Base-by-base conservation (phyloP, 1,140 invertebrate genomes). In the Halyomorpha halys region DNA sequence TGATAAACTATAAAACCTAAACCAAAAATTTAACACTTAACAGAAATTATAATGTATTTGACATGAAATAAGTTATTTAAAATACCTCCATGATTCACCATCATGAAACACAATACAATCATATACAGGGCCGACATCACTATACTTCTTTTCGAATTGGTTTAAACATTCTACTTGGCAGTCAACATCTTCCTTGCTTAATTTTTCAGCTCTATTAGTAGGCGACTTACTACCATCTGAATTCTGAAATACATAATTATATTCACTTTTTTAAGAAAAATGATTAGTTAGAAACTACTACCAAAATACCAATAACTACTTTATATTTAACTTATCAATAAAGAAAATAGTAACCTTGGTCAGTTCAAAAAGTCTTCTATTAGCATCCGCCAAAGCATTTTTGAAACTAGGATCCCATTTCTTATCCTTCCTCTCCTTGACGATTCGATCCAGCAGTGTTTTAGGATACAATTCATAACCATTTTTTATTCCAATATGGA, bases 61-160 rank as follows among this genome's bases (percentile, higher is more conserved):
- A n/a, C n/a, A n/a, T n/a, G n/a, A n/a, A n/a, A n/a, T n/a, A n/a
- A n/a, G n/a, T n/a, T 8, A 53, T 39, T 27, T 9, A 59, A 49
- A 76, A 75, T 70, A 89, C 86, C 83, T 80, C 89, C 90, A 88
- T 69, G 81, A 80, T 60, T 80, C 68, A 63, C 91, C 90, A 81
- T 94, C 86, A 74, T 96, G 81, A 75, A 92, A 98, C 14, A 98
- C 82, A 62, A 99, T 79, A 79, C 92, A 94, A 75, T 99, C 96
- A 76, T 89, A 95, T 14, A 90, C 84, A 21, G 93, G 92, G 23
- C 94, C 69, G 91, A 85, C 73, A 76, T 97, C 92, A 65, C 74
- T 79, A 73, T 86, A 91, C 72, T 94, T 93, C 74, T 97, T 97
- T 69, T 98, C 95, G 56, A 88, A 78, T 67, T 75, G 79, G 61